Evolutionary conservation across 2,797 vertebrate species (phyloP).

Genomic region (Scyliorhinus canicula): DNA sequence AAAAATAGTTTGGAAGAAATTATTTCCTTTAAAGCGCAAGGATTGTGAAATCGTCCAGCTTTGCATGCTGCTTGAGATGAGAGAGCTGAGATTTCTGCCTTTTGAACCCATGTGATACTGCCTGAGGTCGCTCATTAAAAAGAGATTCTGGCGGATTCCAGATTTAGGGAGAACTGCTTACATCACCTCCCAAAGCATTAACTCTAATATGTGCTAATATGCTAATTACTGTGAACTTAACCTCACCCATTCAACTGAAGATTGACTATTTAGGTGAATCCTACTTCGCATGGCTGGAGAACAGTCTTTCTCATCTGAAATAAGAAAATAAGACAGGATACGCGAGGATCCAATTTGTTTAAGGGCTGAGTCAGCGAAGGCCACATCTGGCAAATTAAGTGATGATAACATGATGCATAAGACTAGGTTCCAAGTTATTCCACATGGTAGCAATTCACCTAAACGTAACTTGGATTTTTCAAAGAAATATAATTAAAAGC

Average conservation of each 20-base stretch:
- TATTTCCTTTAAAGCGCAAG: not conserved
- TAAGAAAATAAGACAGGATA: not conserved
- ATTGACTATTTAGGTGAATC: not conserved
- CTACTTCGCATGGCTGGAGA: not conserved
- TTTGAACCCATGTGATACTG: not conserved
- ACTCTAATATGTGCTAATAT: constrained; percentile 27
- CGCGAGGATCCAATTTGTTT: constrained; percentile 28
- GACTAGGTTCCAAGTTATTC: not conserved
- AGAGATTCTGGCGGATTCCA: constrained; percentile 22
- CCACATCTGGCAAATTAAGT: constrained; percentile 30
- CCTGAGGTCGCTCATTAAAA: constrained; percentile 28
- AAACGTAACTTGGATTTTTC: not conserved
- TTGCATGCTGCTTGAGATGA: not conserved
- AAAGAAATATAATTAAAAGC: not conserved
- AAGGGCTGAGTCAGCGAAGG: not conserved
- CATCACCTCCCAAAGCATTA: constrained; percentile 1
- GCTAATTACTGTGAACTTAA: constrained; percentile 19
- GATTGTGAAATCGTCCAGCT: not conserved
- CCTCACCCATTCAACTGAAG: constrained; percentile 22
- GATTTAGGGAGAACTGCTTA: not conserved
- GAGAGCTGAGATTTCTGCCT: not conserved
- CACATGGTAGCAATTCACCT: constrained; percentile 14
- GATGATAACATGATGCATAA: constrained; percentile 6
- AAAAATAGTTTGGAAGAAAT: not conserved
- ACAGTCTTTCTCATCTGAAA: not conserved